phyloP scores from a whole-genome alignment of 2,113 vertebrate genomes.

The Pantherophis guttatus region DNA sequence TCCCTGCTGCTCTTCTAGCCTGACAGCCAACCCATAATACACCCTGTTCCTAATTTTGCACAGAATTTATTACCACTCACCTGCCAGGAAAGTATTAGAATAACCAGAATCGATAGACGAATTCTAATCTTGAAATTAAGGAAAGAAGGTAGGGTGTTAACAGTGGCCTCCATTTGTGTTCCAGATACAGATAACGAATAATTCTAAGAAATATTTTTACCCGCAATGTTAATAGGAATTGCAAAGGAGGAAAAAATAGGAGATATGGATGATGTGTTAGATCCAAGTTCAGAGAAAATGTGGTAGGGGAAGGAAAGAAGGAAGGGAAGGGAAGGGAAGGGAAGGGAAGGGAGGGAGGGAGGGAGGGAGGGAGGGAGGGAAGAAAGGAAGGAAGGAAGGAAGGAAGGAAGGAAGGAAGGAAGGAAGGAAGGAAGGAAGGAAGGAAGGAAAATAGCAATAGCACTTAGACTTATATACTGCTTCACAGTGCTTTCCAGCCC shows the following conservation, averaged over 20 bases:
- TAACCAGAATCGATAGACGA: not conserved
- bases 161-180: not conserved
- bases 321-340: too few relatives aligned
- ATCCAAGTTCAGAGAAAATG: not conserved
- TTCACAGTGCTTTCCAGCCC: too few relatives aligned
- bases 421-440: too few relatives aligned
- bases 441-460: too few relatives aligned
- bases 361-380: too few relatives aligned
- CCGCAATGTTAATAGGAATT: not conserved
- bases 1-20: not conserved
- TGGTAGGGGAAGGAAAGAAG: not conserved
- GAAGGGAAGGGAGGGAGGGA: too few relatives aligned
- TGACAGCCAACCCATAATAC: not conserved
- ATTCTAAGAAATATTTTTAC: not conserved
- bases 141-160: not conserved
- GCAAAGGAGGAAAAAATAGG: not conserved
- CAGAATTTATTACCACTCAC: not conserved
- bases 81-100: not conserved
- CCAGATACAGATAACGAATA: not conserved
- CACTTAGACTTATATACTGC: too few relatives aligned
- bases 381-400: not conserved
- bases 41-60: not conserved
- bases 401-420: too few relatives aligned
- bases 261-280: not conserved
- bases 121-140: not conserved